phyloP scores from a whole-genome alignment of 2,888 invertebrate genomes.

The Rhaphigaster nebulosa region DNA sequence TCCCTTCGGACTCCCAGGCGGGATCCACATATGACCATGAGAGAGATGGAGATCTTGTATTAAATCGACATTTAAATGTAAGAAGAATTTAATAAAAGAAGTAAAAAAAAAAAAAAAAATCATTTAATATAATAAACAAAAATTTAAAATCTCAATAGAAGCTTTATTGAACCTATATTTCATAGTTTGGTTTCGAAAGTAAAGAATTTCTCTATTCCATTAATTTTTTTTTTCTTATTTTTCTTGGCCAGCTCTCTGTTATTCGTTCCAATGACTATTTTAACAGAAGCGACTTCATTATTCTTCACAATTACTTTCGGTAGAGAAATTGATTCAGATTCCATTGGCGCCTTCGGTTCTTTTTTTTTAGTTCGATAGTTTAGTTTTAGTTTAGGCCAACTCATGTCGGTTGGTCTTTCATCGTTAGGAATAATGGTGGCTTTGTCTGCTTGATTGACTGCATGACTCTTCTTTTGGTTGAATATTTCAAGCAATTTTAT shows the following conservation, averaged over 20 bases:
- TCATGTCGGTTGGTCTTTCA: background rate
- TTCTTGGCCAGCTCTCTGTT: background rate
- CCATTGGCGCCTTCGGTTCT: background rate
- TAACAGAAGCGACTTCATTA: background rate
- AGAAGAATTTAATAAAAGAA: too few species aligned
- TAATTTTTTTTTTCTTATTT: background rate
- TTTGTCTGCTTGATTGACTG: too few species aligned
- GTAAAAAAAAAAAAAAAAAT: too few species aligned
- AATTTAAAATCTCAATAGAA: background rate
- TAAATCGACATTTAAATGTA: too few species aligned
- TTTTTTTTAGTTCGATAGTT: background rate
- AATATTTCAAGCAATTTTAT: background rate
- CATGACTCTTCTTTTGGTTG: background rate
- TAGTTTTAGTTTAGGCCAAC: too few species aligned
- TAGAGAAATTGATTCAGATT: background rate
- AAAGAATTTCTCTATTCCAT: background rate
- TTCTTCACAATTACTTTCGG: background rate
- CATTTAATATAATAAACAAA: background rate
- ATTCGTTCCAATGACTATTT: background rate
- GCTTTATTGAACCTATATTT: background rate
- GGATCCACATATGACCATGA: too few species aligned
- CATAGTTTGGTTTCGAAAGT: slow-evolving; percentile 3
- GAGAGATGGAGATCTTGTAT: too few species aligned
- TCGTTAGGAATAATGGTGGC: background rate
- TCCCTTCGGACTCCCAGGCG: too few species aligned